Evolutionary conservation across 2,797 vertebrate species (phyloP).

Genomic region (Sebastes kiyomatsui): DNA sequence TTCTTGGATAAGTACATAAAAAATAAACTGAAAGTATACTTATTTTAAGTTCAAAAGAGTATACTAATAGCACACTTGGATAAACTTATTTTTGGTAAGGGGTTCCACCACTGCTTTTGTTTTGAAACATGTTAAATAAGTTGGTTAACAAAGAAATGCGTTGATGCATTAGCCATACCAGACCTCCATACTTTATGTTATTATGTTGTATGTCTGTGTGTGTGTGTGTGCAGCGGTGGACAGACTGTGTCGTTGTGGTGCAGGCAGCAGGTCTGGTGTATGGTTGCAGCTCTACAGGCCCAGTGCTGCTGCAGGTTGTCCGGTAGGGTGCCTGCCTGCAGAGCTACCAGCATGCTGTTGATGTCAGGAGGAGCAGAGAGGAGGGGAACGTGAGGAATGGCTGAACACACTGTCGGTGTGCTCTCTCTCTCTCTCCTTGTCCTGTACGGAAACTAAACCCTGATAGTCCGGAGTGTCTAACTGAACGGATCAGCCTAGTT

Average conservation of each 20-base stretch:
- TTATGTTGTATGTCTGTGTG: too few species aligned
- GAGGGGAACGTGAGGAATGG: conserved; percentile 76
- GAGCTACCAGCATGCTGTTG: conserved; percentile 69
- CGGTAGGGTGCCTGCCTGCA: conserved; percentile 72
- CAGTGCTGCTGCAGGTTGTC: conserved; percentile 80
- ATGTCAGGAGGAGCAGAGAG: conserved; percentile 74
- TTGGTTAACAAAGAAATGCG: too few species aligned
- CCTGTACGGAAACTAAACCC: conserved; percentile 66
- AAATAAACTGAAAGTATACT: too few species aligned
- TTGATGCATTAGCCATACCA: too few species aligned
- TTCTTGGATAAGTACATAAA: too few species aligned
- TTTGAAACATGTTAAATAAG: too few species aligned
- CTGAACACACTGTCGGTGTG: conserved; percentile 74
- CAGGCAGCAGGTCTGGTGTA: conserved; percentile 33
- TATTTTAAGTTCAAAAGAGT: too few species aligned
- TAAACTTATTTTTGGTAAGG: too few species aligned
- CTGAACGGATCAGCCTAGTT: conserved; percentile 14
- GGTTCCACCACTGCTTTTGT: too few species aligned
- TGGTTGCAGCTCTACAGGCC: conserved; percentile 46
- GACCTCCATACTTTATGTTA: too few species aligned
- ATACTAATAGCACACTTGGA: too few species aligned
- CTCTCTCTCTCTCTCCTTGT: neutral
- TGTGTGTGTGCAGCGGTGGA: conserved; percentile 1
- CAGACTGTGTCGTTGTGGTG: conserved; percentile 21
- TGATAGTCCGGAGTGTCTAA: conserved; percentile 30